Percentiles rank a stretch among this genome's conserved stretches.
Evolutionary conservation across 2,888 invertebrate species (phyloP).

Genomic region (Cosmorhoe ocellata): DNA sequence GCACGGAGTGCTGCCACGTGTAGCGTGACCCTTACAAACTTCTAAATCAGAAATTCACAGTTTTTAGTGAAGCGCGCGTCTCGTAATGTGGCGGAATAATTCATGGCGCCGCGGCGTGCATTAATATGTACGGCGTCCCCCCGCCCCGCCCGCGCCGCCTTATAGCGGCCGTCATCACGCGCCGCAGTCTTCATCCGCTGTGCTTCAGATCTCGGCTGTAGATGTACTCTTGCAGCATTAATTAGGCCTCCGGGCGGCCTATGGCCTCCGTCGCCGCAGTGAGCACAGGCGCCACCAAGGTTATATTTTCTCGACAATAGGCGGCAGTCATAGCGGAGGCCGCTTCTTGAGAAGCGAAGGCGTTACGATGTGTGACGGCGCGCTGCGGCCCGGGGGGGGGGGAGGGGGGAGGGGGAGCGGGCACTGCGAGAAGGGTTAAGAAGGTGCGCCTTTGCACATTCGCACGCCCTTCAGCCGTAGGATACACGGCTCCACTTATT

Average conservation of each 20-base stretch:
- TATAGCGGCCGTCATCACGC: background rate
- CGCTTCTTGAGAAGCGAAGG: background rate
- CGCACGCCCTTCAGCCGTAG: too few relatives aligned
- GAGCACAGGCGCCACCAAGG: too few relatives aligned
- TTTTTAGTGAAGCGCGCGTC: conserved; percentile 7
- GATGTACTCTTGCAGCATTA: too few relatives aligned
- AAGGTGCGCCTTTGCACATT: background rate
- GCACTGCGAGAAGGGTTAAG: background rate
- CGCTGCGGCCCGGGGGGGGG: too few relatives aligned
- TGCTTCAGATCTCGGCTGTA: too few relatives aligned
- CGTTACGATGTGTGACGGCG: background rate
- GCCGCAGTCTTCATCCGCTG: too few relatives aligned
- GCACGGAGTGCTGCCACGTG: background rate
- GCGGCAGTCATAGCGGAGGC: background rate
- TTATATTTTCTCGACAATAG: too few relatives aligned
- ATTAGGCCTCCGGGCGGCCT: too few relatives aligned
- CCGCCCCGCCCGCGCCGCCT: background rate
- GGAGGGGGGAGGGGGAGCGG: too few relatives aligned
- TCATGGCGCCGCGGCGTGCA: conserved; percentile 11
- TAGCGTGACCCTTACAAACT: conserved; percentile 8
- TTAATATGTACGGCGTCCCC: conserved; percentile 15
- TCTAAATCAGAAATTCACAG: conserved; percentile 18
- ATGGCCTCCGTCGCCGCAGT: too few relatives aligned
- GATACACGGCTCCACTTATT: too few relatives aligned
- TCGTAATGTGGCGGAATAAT: conserved; percentile 19